A percentile compares a stretch with the other conserved stretches of the same genome.
Conservation (phyloP, 2,797 vertebrate genomes). For the Pangasius djambal region DNA sequence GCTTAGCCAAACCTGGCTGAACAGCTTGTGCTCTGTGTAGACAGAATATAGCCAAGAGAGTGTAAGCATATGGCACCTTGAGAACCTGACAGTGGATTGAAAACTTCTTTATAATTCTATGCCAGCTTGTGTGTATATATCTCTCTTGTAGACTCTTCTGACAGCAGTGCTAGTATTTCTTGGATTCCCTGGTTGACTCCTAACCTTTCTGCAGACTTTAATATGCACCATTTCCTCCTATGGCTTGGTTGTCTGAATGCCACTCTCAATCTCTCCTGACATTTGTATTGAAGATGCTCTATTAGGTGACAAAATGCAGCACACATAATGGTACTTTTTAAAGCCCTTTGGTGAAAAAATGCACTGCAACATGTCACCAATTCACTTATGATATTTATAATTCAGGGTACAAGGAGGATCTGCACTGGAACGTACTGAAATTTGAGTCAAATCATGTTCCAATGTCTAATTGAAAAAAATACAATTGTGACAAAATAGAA, state of each 20-base stretch:
- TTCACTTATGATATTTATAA: neutral
- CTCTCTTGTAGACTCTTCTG: constrained; percentile 59
- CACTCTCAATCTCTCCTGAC: constrained; percentile 63
- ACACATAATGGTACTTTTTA: constrained; percentile 26
- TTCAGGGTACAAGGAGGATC: neutral
- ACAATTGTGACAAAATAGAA: neutral
- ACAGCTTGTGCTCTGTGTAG: neutral
- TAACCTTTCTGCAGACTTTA: constrained; percentile 75
- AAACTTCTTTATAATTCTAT: constrained; percentile 28
- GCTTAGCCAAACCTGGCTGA: neutral
- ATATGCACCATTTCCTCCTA: constrained; percentile 67
- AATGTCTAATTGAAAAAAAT: neutral
- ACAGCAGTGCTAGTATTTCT: constrained; percentile 64
- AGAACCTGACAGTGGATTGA: neutral
- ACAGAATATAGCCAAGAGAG: neutral
- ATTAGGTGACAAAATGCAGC: constrained; percentile 61
- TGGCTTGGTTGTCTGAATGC: constrained; percentile 62
- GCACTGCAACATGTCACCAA: neutral
- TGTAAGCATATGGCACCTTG: neutral
- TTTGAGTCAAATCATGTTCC: neutral
- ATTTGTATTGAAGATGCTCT: constrained; percentile 64
- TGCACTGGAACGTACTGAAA: neutral
- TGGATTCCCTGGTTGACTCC: constrained; percentile 65
- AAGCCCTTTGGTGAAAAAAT: constrained; percentile 40
- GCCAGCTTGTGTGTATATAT: constrained; percentile 32